These are phyloP conservation scores for Helicorthomorpha holstii DNA, from an alignment of 1,140 invertebrate species.

Conservation along the genomic window DNA sequence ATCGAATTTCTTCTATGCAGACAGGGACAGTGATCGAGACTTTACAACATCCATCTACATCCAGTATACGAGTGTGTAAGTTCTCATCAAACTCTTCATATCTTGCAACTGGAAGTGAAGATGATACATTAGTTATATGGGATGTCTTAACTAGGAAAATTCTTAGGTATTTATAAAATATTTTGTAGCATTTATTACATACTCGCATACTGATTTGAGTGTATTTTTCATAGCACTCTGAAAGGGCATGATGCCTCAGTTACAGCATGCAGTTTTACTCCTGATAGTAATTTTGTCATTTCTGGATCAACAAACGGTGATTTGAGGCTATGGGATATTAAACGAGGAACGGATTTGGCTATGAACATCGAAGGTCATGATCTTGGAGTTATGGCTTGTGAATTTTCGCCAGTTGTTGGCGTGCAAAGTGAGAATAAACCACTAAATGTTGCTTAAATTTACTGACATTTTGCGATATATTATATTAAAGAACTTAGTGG, in stretches of 20 bases:
- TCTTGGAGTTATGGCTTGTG: slow-evolving; percentile 46
- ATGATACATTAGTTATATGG: slow-evolving; percentile 53
- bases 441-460: no score
- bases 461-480: no score
- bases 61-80: slow-evolving; percentile 43
- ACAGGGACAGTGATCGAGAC: slow-evolving; percentile 39
- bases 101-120: slow-evolving; percentile 51
- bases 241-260: slow-evolving; percentile 47
- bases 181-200: not conserved
- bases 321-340: slow-evolving; percentile 41
- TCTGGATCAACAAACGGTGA: slow-evolving; percentile 47
- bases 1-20: slow-evolving; percentile 25
- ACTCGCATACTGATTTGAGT: slow-evolving; percentile 4
- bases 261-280: slow-evolving; percentile 40
- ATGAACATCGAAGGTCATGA: slow-evolving; percentile 50
- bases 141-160: slow-evolving; percentile 42
- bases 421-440: no score
- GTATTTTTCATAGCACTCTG: slow-evolving; percentile 32
- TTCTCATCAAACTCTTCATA: slow-evolving; percentile 46
- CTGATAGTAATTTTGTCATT: slow-evolving; percentile 44
- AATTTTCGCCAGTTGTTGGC: slow-evolving; percentile 42
- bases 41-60: slow-evolving; percentile 43
- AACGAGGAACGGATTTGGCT: slow-evolving; percentile 23
- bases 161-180: slow-evolving; percentile 29
- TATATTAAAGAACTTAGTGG: no score